Base-by-base conservation (phyloP, 2,113 vertebrate genomes). In the Otis tarda region DNA sequence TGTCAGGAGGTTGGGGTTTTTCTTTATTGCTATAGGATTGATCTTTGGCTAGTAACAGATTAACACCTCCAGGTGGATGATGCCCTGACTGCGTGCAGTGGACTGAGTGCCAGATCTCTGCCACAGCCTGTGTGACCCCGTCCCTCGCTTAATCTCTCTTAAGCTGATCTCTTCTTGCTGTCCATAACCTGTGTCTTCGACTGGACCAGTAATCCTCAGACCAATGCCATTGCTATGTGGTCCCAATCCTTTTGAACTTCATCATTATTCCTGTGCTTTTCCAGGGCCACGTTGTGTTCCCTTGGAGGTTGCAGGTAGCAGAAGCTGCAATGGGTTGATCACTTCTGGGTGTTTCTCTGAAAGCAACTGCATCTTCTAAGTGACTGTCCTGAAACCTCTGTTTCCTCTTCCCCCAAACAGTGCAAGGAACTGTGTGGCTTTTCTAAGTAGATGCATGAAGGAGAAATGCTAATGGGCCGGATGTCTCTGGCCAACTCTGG, bases 361-460 rank as follows among this genome's bases (percentile, higher is more conserved):
- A 77, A 81, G 45, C 50, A 47, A 10, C 53, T 22, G 24, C n/a
- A 11, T 39, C 43, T 63, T n/a, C 1, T 0, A 30, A 25, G 43
- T 13, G 69, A 6, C 65, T 64, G 47, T 22, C 33, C 6, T 4
- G 61, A n/a, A 27, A 53, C 23, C 7, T 55, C 56, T 9, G 0
- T 60, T 75, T 90, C 56, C 61, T 88, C 52, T 24, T 21, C 15
- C 35, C 60, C 33, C 35, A 21, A 7, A 6, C 8, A 4, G 4
- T 3, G 7, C 11, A 3, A 28, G 74, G 74, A 81, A 55, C 80
- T 1, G 0, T 18, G 61, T 64, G 89, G 86, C 50, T 75, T 71
- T 56, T 33, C 33, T 49, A 28, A 2, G 27, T 14, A 3, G 60
- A 28, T 25, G 22, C 31, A 17, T 0, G 0, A 7, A 31, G 68